Conservation (phyloP, 2,113 vertebrate species). For the Scophthalmus maximus region DNA sequence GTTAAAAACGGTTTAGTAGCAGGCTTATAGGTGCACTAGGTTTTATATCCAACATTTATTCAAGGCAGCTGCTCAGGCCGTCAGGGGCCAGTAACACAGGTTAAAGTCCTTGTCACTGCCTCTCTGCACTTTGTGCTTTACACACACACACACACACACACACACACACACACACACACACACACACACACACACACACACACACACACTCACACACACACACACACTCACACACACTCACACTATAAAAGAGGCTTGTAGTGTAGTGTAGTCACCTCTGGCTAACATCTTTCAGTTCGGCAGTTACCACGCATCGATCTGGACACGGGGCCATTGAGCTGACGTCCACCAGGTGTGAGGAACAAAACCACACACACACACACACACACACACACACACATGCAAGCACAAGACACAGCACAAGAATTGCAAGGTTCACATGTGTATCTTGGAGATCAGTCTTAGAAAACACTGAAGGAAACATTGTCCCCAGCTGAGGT, state of each 20-base stretch:
- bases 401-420: slow-evolving; percentile 8
- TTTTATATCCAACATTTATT: slow-evolving; percentile 22
- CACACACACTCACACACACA: slow-evolving; percentile 7
- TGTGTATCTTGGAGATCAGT: slow-evolving; percentile 36
- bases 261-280: slow-evolving; percentile 61
- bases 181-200: slow-evolving; percentile 8
- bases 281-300: slow-evolving; percentile 50
- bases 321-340: slow-evolving; percentile 63
- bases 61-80: slow-evolving; percentile 52
- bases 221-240: slow-evolving; percentile 1
- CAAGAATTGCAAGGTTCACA: slow-evolving; percentile 4
- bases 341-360: slow-evolving; percentile 45
- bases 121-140: background rate
- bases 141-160: slow-evolving; percentile 23
- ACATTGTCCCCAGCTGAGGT: slow-evolving; percentile 55
- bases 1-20: background rate
- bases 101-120: slow-evolving; percentile 66
- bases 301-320: slow-evolving; percentile 65
- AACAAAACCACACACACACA: slow-evolving; percentile 19
- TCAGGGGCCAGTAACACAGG: slow-evolving; percentile 61
- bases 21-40: background rate
- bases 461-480: slow-evolving; percentile 26
- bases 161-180: slow-evolving; percentile 12
- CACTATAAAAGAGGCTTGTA: slow-evolving; percentile 40
- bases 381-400: slow-evolving; percentile 12